Evolutionary conservation across 2,888 invertebrate species (phyloP), one percentile per base, ranked within the genome.

Genomic region (Thymelicus sylvestris): DNA sequence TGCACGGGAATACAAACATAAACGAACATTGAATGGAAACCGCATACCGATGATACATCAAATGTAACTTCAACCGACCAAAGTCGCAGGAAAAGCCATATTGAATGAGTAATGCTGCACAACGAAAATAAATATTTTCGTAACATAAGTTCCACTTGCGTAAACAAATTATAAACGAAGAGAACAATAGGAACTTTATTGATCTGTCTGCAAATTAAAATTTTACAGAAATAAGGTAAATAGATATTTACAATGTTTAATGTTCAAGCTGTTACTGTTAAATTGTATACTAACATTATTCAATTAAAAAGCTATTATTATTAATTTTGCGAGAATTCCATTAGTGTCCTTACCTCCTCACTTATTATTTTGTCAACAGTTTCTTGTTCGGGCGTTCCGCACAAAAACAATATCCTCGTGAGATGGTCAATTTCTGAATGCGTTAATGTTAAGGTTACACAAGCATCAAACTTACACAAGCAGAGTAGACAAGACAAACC

Each of bases 361-460:
- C 97, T 97, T 87, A 96, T 97, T 89, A 98, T 97, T 95, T 97
- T 97, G 90, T 95, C 95, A 91, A 97, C 94, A 77, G 97, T 96
- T 85, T 97, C 97, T 86, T 96, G 96, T 84, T 96, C 95, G 76
- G 98, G 98, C 77, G 96, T 97, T 78, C 98, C 98, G 90, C 97
- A 97, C 83, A 98, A 94, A 86, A 96, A 95, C 95, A 98, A 95
- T 86, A 98, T 98, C 92, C 97, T 95, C 82, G 97, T 97, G 94
- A 98, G 95, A 91, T 97, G 98, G 92, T 98, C 97, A 94, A 98
- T 97, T 95, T 98, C 97, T 98, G 95, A 82, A 86, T 87, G 90
- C 88, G 86, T 85, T 81, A 81, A 88, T 86, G 94, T 94, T 94
- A 94, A 94, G 94, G 94, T 92, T 91, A 91, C 83, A 93, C 83